Evolutionary conservation across 37 sponge, comb jelly and placozoan genomes (phyloP).

Genomic region (Diacarnus erythraeanus): DNA sequence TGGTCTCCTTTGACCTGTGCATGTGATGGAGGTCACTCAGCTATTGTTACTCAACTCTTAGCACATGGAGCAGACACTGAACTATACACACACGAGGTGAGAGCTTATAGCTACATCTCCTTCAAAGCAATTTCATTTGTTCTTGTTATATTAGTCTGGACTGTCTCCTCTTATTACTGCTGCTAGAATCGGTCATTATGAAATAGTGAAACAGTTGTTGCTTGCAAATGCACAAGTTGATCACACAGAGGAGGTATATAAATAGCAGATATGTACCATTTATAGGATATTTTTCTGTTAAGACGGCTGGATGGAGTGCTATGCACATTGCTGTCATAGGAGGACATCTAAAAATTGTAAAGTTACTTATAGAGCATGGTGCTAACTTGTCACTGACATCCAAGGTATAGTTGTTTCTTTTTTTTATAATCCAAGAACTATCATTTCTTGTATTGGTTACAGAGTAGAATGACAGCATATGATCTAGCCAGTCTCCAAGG

Average conservation of each 20-base stretch:
- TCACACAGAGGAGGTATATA: neutral
- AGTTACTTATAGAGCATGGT: neutral
- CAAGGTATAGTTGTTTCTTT: too few relatives aligned
- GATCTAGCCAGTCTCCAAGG: neutral
- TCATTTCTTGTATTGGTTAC: too few relatives aligned
- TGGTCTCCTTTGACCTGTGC: neutral
- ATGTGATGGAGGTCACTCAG: neutral
- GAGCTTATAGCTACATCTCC: neutral
- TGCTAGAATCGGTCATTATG: neutral
- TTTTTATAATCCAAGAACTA: too few relatives aligned
- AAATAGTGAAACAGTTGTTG: neutral
- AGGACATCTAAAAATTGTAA: neutral
- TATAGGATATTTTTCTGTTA: neutral
- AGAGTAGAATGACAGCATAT: neutral
- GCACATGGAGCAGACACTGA: neutral
- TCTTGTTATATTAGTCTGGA: neutral
- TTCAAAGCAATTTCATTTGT: neutral
- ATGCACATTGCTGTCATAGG: neutral
- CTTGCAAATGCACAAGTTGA: slow-evolving; percentile 3
- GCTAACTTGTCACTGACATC: neutral
- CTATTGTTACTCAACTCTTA: neutral
- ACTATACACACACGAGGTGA: neutral
- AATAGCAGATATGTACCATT: neutral
- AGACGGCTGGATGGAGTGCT: slow-evolving; percentile 11
- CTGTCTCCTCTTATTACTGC: slow-evolving; percentile 1